Percentiles rank a stretch among this genome's conserved stretches.
Conservation (phyloP, 2,113 vertebrate genomes). For the Pedetes capensis region DNA sequence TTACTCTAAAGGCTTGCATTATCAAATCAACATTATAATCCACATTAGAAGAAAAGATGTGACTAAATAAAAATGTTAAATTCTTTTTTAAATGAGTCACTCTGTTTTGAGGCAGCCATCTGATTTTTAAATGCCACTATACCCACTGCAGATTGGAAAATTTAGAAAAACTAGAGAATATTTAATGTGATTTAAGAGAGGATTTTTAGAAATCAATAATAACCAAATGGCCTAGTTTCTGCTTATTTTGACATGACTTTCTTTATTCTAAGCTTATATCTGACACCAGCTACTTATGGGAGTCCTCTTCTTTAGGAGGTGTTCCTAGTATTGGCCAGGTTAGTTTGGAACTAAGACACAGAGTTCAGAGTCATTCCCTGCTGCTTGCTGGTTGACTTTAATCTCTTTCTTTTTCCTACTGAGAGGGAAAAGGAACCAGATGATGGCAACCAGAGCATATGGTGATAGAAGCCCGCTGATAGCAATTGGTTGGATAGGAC, state of each 20-base stretch:
- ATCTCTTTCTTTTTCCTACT: background rate
- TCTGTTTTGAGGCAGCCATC: background rate
- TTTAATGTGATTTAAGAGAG: background rate
- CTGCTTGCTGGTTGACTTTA: background rate
- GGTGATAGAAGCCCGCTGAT: background rate
- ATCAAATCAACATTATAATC: slow-evolving; percentile 36
- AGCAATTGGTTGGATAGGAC: background rate
- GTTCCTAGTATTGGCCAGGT: background rate
- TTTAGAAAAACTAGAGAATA: slow-evolving; percentile 23
- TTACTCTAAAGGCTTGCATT: slow-evolving; percentile 43
- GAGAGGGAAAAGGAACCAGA: background rate
- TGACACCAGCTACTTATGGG: background rate
- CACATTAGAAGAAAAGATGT: background rate
- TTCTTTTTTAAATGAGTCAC: background rate
- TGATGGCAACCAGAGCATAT: background rate
- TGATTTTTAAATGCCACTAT: slow-evolving; percentile 27
- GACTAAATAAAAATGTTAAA: slow-evolving; percentile 34
- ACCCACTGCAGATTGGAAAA: background rate
- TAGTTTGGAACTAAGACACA: background rate
- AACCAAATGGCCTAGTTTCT: background rate
- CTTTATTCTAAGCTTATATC: background rate
- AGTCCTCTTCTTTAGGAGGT: background rate
- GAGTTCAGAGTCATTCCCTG: background rate
- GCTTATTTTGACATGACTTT: background rate
- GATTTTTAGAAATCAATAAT: slow-evolving; percentile 21